Evolutionary conservation across 2,797 vertebrate species (phyloP), one percentile per base, ranked within the genome.

Genomic region (Tiaroga cobitis): DNA sequence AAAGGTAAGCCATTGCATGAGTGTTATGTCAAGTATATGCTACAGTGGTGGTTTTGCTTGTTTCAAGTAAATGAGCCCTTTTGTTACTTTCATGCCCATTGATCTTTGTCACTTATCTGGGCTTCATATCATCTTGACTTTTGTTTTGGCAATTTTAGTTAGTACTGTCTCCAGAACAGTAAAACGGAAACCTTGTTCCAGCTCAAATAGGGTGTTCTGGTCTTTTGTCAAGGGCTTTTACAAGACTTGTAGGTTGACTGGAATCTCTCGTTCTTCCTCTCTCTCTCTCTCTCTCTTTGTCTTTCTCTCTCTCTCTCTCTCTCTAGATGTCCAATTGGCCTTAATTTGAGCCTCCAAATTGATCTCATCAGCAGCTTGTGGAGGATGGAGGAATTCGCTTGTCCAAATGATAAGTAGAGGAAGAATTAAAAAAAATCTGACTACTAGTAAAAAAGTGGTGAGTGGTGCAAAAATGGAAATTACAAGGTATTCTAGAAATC

Each of bases 271-370:
- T 37, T 80, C 29, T 81, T 78, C 59, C 59, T 49, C 59, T 37
- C 13, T 43, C 72, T 76, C 77, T 32, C 41, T 41, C 21, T 59
- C 11, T 41, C 21, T 80, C 61, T 32, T 32, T 41, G 9, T 80
- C 39, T 80, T 77, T 59, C 56, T 37, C 59, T 37, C 15, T 34
- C 72, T 76, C 82, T n/a, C 37, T 76, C 29, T 63, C 24, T 68
- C 10, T 80, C 41, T 56, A 76, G 54, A 68, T 79, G 75, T 83
- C 81, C n/a, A 68, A 84, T 76, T 86, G 86, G 74, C 75, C 86
- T 89, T 87, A 85, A 87, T 88, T 83, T 83, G 72, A 85, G 84
- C 61, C 86, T 85, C 83, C 80, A 86, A 85, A 88, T 85, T 74
- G 67, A 87, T 89, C 74, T 84, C 75, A 32, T 74, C 73, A 77